Evolutionary conservation across 2,113 vertebrate species (phyloP).

Genomic region (Mobula hypostoma): DNA sequence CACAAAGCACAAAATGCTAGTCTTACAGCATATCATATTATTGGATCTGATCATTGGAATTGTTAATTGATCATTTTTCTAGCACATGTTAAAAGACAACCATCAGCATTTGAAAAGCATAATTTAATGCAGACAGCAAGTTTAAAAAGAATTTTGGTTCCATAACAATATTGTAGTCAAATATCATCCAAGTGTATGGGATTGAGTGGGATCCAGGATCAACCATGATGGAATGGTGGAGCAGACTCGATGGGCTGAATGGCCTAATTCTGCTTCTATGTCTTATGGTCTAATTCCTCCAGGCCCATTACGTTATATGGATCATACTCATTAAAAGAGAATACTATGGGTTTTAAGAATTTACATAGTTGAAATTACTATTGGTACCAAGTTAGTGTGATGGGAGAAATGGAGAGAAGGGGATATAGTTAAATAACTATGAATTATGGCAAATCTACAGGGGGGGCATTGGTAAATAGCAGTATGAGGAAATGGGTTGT

Average conservation of each 20-base stretch:
- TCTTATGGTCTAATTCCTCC: too few relatives aligned
- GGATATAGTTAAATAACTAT: background rate
- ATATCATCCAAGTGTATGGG: too few relatives aligned
- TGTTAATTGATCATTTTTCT: background rate
- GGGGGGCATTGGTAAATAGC: background rate
- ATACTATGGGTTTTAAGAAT: too few relatives aligned
- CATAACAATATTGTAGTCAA: background rate
- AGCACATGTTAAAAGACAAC: background rate
- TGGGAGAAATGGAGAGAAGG: background rate
- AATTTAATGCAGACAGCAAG: background rate
- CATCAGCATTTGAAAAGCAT: background rate
- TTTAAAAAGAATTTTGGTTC: background rate
- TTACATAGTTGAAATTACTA: background rate
- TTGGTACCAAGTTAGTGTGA: background rate
- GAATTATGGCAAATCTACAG: background rate
- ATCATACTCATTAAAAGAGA: too few relatives aligned
- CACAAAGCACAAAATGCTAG: background rate
- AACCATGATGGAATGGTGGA: too few relatives aligned
- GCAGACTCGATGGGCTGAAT: too few relatives aligned
- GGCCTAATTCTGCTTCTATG: too few relatives aligned
- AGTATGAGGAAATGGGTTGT: background rate
- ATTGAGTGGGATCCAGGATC: too few relatives aligned
- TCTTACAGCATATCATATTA: background rate
- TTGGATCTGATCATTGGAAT: background rate
- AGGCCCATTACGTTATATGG: too few relatives aligned